A percentile compares a stretch with the other conserved stretches of the same genome.
Conservation (phyloP, 1,140 invertebrate genomes). For the Drosophila persimilis region DNA sequence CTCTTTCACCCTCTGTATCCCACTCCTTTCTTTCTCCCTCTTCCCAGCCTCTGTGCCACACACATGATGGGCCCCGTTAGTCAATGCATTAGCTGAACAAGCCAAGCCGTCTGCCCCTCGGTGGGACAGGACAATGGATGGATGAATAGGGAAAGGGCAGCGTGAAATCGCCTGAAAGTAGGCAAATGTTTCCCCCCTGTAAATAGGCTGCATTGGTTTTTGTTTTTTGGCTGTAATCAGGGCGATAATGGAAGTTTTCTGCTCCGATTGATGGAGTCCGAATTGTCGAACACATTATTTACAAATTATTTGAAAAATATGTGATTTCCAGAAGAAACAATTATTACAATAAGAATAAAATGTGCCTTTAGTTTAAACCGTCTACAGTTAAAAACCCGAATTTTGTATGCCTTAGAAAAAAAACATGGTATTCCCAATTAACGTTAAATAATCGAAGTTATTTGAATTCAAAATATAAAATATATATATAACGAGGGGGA, state of each 20-base stretch:
- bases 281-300: neutral
- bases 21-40: neutral
- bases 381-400: too few relatives aligned
- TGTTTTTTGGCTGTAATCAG: neutral
- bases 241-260: neutral
- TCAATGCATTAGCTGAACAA: slow-evolving; percentile 67
- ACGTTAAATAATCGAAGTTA: too few relatives aligned
- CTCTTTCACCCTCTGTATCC: slow-evolving; percentile 17
- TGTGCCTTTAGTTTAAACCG: too few relatives aligned
- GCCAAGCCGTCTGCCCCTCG: neutral
- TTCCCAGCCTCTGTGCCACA: slow-evolving; percentile 13
- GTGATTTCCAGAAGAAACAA: too few relatives aligned
- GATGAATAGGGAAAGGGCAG: neutral
- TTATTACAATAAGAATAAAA: too few relatives aligned
- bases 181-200: slow-evolving; percentile 34
- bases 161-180: slow-evolving; percentile 37
- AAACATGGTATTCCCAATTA: too few relatives aligned
- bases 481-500: too few relatives aligned
- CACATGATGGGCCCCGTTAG: slow-evolving; percentile 65
- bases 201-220: slow-evolving; percentile 39
- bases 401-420: too few relatives aligned
- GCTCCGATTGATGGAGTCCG: neutral
- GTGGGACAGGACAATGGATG: neutral
- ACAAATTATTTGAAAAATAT: too few relatives aligned
- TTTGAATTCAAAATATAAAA: too few relatives aligned